Conservation (phyloP, 2,888 invertebrate genomes). For the Caenorhabditis sp. region DNA sequence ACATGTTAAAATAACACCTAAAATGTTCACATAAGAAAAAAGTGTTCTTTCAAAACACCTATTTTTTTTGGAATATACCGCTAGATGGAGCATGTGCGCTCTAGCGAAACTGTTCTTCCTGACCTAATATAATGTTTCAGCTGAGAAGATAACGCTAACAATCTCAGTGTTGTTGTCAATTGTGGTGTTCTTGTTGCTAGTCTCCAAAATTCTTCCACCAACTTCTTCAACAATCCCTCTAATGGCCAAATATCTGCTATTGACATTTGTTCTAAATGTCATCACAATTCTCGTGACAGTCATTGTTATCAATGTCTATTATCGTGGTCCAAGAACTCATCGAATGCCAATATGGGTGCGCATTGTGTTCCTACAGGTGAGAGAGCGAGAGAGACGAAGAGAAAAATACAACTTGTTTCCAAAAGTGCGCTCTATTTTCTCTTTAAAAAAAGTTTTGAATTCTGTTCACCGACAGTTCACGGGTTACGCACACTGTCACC, state of each 20-base stretch:
- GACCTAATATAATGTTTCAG: no score
- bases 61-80: no score
- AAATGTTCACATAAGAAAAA: no score
- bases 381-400: no score
- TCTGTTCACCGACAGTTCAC: no score
- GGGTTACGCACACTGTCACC: no score
- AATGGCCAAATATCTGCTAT: slow-evolving; percentile 97
- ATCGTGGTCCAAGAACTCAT: slow-evolving; percentile 94
- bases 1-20: no score
- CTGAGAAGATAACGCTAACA: slow-evolving; percentile 84
- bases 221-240: slow-evolving; percentile 96
- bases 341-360: slow-evolving; percentile 98
- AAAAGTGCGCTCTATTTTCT: slow-evolving; percentile 7
- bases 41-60: no score
- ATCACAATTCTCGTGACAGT: slow-evolving; percentile 97
- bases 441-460: no score
- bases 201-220: slow-evolving; percentile 98
- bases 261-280: slow-evolving; percentile 99
- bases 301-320: slow-evolving; percentile 97
- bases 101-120: no score
- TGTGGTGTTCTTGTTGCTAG: slow-evolving; percentile 96
- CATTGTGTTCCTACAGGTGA: slow-evolving; percentile 89
- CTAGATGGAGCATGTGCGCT: no score
- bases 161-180: slow-evolving; percentile 98
- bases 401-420: no score